Percentiles rank a stretch among this genome's conserved stretches.
Evolutionary conservation across 2,797 vertebrate genomes (phyloP).

Genomic region (Simalia tracyae): DNA sequence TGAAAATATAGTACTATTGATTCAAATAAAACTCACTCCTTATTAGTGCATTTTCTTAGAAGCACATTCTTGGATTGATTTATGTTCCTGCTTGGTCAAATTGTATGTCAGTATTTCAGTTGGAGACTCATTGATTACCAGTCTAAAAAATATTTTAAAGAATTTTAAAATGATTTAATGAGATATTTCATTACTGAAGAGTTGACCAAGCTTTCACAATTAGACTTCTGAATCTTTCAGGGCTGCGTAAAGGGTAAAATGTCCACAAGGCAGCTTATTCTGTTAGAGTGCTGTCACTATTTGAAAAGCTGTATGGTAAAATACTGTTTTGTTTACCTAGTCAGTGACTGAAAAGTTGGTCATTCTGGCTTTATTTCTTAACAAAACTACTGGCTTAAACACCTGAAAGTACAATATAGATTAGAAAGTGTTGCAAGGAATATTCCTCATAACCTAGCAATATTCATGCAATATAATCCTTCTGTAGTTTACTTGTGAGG

Average conservation of each 20-base stretch:
- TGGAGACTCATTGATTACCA: background rate
- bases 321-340: background rate
- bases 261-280: background rate
- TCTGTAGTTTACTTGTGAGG: background rate
- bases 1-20: slow-evolving; percentile 1
- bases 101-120: background rate
- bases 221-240: background rate
- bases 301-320: background rate
- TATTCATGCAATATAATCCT: background rate
- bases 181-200: background rate
- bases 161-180: slow-evolving; percentile 14
- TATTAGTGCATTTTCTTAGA: background rate
- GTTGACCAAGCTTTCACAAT: background rate
- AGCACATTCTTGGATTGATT: slow-evolving; percentile 16
- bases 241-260: background rate
- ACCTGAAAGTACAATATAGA: background rate
- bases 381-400: background rate
- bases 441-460: background rate
- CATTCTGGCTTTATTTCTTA: background rate
- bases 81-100: background rate
- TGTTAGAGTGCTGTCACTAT: background rate
- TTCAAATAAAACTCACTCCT: background rate
- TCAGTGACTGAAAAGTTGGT: background rate
- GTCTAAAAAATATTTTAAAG: background rate
- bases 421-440: background rate